A percentile compares a stretch with the other conserved stretches of the same genome.
These are phyloP conservation scores for Eupithecia dodoneata DNA, from an alignment of 2,888 invertebrate genomes.

Conservation along the genomic window DNA sequence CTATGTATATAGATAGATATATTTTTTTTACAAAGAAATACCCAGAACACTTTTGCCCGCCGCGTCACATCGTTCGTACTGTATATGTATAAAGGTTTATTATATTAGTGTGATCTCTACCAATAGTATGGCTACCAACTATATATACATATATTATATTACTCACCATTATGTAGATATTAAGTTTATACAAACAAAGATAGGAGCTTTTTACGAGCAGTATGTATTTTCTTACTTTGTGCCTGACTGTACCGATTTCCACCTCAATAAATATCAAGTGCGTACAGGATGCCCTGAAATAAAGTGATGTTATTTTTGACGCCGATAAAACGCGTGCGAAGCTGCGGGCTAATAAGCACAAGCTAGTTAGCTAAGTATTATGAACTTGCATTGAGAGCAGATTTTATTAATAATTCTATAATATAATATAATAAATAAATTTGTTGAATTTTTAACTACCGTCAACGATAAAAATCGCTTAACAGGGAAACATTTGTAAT, in stretches of 20 bases:
- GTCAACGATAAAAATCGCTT: neutral
- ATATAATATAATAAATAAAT: too few species aligned
- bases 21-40: too few species aligned
- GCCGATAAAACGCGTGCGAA: neutral
- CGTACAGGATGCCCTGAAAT: neutral
- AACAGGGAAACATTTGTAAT: neutral
- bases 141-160: too few species aligned
- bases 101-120: neutral
- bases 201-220: neutral
- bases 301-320: neutral
- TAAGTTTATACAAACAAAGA: neutral
- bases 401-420: neutral
- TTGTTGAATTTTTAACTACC: neutral
- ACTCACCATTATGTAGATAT: neutral
- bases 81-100: too few species aligned
- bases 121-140: neutral
- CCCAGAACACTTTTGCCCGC: too few species aligned
- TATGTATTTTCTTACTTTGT: conserved; percentile 4
- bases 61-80: too few species aligned
- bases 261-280: conserved; percentile 11
- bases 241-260: conserved; percentile 11
- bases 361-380: neutral
- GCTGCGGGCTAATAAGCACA: neutral
- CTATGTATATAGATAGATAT: too few species aligned
- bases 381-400: neutral